phyloP scores from a whole-genome alignment of 2,797 vertebrate species.

The Esox lucius region DNA sequence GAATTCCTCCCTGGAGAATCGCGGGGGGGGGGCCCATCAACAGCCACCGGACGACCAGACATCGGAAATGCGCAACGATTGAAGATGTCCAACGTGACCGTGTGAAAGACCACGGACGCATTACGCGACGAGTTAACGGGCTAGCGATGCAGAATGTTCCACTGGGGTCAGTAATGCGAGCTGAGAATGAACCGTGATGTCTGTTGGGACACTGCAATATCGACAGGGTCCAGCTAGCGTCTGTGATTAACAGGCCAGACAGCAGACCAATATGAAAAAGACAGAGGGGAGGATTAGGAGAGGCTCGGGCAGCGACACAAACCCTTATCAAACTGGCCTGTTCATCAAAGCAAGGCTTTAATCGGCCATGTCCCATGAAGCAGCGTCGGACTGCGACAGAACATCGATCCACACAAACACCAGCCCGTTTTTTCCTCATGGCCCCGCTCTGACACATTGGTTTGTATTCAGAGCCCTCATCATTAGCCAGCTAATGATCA shows the following conservation, averaged over 20 bases:
- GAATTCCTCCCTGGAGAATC: background rate
- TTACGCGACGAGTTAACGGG: background rate
- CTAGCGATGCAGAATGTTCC: background rate
- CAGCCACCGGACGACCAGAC: background rate
- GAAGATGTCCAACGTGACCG: background rate
- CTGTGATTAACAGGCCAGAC: conserved; percentile 12
- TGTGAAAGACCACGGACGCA: no score
- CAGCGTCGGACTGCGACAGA: no score
- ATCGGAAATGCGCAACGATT: background rate
- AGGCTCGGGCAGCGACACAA: conserved; percentile 42
- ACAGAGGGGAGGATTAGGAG: background rate
- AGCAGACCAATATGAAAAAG: conserved; percentile 6
- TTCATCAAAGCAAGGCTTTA: conserved; percentile 59
- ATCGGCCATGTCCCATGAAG: conserved; percentile 46
- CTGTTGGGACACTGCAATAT: background rate
- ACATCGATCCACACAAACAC: no score
- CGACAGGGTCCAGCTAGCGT: background rate
- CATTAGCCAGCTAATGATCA: no score
- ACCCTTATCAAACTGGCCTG: conserved; percentile 52
- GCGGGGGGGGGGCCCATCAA: background rate
- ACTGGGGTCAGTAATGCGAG: background rate
- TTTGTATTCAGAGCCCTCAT: no score
- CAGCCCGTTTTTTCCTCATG: no score
- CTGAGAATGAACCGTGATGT: background rate
- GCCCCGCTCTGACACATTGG: no score